These are phyloP conservation scores for Rana temporaria DNA, from an alignment of 2,113 vertebrate species.

Conservation along the genomic window DNA sequence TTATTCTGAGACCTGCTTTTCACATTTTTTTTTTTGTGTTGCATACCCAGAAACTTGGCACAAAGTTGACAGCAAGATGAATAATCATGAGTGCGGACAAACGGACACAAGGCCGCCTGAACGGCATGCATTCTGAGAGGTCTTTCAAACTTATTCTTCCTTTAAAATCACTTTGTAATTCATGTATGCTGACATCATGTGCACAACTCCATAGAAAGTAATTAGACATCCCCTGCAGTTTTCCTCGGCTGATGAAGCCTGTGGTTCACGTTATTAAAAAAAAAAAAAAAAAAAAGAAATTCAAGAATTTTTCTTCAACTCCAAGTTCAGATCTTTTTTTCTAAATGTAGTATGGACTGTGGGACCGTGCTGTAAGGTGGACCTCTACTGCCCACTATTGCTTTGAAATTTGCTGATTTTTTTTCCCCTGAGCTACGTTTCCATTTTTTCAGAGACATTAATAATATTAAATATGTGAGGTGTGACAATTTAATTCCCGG, in stretches of 20 bases:
- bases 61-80: slow-evolving; percentile 42
- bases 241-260: slow-evolving; percentile 26
- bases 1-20: slow-evolving; percentile 44
- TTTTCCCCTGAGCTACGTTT: neutral
- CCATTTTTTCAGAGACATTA: too few species aligned
- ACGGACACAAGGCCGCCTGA: slow-evolving; percentile 45
- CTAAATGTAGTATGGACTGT: slow-evolving; percentile 3
- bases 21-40: slow-evolving; percentile 11
- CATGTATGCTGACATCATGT: slow-evolving; percentile 37
- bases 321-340: slow-evolving; percentile 24
- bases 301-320: slow-evolving; percentile 45
- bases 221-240: slow-evolving; percentile 56
- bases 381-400: neutral
- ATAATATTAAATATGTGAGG: too few species aligned
- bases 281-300: slow-evolving; percentile 10
- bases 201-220: slow-evolving; percentile 43
- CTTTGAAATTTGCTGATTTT: neutral
- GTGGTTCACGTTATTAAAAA: slow-evolving; percentile 52
- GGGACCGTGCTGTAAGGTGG: neutral
- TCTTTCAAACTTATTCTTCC: slow-evolving; percentile 54
- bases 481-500: too few species aligned
- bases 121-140: slow-evolving; percentile 41
- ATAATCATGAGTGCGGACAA: slow-evolving; percentile 40
- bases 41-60: slow-evolving; percentile 46
- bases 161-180: slow-evolving; percentile 43